These are phyloP conservation scores for Verasper variegatus DNA, from an alignment of 2,113 vertebrate species.

Conservation along the genomic window DNA sequence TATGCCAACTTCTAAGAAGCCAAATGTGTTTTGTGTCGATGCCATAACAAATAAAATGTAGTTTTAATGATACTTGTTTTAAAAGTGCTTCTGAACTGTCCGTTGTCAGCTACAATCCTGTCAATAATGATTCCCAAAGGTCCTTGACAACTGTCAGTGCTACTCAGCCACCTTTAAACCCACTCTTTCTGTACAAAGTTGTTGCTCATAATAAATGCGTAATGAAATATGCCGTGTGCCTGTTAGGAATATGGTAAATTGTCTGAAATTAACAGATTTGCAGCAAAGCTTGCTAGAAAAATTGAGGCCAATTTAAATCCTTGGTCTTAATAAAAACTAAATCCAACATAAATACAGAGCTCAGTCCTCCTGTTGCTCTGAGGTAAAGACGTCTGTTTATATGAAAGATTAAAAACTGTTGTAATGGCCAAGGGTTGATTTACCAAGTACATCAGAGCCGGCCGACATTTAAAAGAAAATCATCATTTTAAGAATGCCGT, in stretches of 20 bases:
- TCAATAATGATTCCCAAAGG: conserved; percentile 3
- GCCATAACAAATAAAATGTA: no score
- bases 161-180: background rate
- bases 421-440: conserved; percentile 18
- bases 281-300: conserved; percentile 29
- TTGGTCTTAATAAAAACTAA: conserved; percentile 27
- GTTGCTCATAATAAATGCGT: background rate
- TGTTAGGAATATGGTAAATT: conserved; percentile 28
- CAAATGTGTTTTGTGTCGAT: background rate
- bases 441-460: conserved; percentile 26
- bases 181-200: background rate
- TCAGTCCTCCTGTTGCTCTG: conserved; percentile 44
- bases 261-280: conserved; percentile 11
- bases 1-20: background rate
- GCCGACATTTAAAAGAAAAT: conserved; percentile 20
- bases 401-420: conserved; percentile 13
- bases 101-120: background rate
- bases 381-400: conserved; percentile 40
- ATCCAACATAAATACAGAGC: conserved; percentile 47
- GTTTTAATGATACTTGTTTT: background rate
- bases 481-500: conserved; percentile 24
- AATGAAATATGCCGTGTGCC: conserved; percentile 40
- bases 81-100: conserved; percentile 48
- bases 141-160: conserved; percentile 12
- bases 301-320: conserved; percentile 35